Base-by-base conservation (phyloP, 2,888 invertebrate species). In the Oasisia sp. region DNA sequence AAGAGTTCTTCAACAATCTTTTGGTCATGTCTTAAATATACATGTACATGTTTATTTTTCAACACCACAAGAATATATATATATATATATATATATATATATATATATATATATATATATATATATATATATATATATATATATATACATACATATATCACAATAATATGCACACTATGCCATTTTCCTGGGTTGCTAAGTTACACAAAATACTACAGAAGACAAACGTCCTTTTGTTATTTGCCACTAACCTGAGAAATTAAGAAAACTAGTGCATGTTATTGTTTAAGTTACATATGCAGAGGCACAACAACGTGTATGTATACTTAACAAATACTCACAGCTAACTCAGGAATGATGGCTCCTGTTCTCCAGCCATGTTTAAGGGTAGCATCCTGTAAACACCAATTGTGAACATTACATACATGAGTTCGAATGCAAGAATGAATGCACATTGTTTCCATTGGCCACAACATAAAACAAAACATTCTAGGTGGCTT, bases 351-450 rank as follows among this genome's bases (percentile, higher is more conserved):
- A 94, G 98, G 98, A 94, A 99, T 99, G 94, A 99, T 99, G 89
- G 99, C 99, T 0, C 99, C 99, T 5, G 99, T 99, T 94, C 99
- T 97, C 99, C 99, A 99, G 91, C 99, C 99, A 96, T 99, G 99
- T 95, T 99, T 98, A 74, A 99, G 97, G 0, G 99, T 99, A 89
- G 99, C 98, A 97, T 99, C 99, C 96, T 96, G 92, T 27, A 74
- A 74, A 74, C 14, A 74, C 74, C 14, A 7, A 27, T 74, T 74
- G 27, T 74, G 0, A 19, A 74, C 74, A 5, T 27, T 74, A 27
- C n/a, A 27, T 74, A 27, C 74, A 50, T 50, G 50, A 50, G 50
- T 50, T 12, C 14, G 9, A 11, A 9, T 50, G 50, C 50, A 9
- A 12, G 5, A 9, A 50, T 50, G 50, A 12, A 14, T 50, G 50